These are phyloP conservation scores for Zygogramma bicolorata DNA, from an alignment of 2,888 invertebrate species.

Conservation along the genomic window DNA sequence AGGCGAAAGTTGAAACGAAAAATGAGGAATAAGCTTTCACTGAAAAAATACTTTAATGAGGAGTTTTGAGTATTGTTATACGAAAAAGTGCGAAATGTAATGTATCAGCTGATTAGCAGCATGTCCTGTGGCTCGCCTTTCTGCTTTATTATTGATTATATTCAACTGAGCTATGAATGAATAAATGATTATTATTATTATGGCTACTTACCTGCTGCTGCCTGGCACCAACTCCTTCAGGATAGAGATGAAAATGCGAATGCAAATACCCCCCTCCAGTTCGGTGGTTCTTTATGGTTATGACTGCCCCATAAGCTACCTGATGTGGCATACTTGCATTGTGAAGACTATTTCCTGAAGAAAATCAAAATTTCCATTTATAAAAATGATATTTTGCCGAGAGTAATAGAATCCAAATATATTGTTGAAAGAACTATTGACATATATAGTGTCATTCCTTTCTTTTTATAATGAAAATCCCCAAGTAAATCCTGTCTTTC, in stretches of 20 bases:
- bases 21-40: no score
- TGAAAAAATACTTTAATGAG: no score
- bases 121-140: no score
- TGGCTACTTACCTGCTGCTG: conserved; percentile 96
- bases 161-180: no score
- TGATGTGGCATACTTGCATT: conserved; percentile 93
- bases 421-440: neutral
- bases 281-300: conserved; percentile 93
- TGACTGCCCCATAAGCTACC: conserved; percentile 88
- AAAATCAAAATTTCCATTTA: neutral
- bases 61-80: no score
- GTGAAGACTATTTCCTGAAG: conserved; percentile 83
- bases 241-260: conserved; percentile 95
- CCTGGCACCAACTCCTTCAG: conserved; percentile 87
- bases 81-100: no score
- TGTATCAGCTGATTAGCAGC: no score
- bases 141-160: neutral
- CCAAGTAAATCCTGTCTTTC: no score
- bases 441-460: no score
- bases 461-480: no score
- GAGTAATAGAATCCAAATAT: neutral
- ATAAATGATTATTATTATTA: no score
- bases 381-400: neutral
- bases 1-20: no score
- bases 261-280: conserved; percentile 97